A percentile compares a stretch with the other conserved stretches of the same genome.
Conservation (phyloP, 2,888 invertebrate genomes). For the Ectropis crepuscularia region DNA sequence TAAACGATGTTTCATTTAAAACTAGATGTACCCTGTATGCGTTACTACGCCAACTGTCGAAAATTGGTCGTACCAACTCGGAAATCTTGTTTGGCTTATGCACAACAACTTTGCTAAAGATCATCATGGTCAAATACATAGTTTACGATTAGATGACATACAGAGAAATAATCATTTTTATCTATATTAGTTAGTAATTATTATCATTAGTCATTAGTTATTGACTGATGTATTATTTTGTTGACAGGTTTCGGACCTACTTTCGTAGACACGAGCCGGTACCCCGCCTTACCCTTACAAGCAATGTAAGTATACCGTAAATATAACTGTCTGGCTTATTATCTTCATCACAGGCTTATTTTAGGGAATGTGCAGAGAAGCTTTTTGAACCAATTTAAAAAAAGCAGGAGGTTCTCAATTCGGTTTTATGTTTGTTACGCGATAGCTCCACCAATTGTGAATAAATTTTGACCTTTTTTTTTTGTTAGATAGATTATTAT, state of each 20-base stretch:
- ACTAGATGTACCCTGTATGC: too few species aligned
- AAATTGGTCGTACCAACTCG: too few species aligned
- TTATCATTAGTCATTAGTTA: background rate
- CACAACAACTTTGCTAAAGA: too few species aligned
- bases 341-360: background rate
- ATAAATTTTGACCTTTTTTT: too few species aligned
- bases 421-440: too few species aligned
- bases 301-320: slow-evolving; percentile 11
- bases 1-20: too few species aligned
- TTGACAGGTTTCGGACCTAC: slow-evolving; percentile 13
- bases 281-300: slow-evolving; percentile 18
- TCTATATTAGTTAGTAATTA: background rate
- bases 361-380: background rate
- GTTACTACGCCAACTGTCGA: too few species aligned
- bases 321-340: background rate
- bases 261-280: background rate
- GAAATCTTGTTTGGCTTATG: too few species aligned
- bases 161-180: too few species aligned
- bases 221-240: background rate
- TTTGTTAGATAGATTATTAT: too few species aligned
- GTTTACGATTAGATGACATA: background rate
- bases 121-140: background rate
- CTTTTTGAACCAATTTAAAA: background rate
- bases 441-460: too few species aligned
- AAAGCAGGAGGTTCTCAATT: too few species aligned